Evolutionary conservation across 2,888 invertebrate species (phyloP), one percentile per base, ranked within the genome.

Genomic region (Portevinia maculata): DNA sequence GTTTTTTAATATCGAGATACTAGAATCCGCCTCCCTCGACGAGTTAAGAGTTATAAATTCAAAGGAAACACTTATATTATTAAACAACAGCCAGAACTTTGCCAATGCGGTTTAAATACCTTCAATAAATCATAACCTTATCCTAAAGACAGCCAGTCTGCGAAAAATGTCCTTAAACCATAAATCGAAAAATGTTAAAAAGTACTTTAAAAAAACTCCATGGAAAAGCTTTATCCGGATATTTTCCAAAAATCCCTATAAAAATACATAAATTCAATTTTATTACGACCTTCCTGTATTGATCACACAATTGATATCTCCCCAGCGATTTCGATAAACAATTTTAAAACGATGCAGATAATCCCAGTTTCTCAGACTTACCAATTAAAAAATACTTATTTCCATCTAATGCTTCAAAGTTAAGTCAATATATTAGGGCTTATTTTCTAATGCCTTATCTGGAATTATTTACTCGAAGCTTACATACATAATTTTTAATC

Each of bases 401-500:
- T 39, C 30, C 57, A 24, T 3, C 55, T 11, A 8, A 9, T 2
- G 30, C 2, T 13, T 21, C 7, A 13, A 50, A 8, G 9, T 13
- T 30, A 70, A 71, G 53, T 15, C 62, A 19, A 3, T 21, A n/a
- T n/a, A n/a, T n/a, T n/a, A n/a, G 32, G 17, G 30, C 37, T 28
- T 17, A 15, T 21, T 21, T 55, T 67, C 37, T 34, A 79, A 71
- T 60, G 53, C 65, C 59, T 71, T 52, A 74, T 64, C 65, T 44
- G 62, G 50, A 37, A 69, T 69, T 79, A 62, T 65, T 73, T 41
- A 48, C 60, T 32, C 50, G 53, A 52, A n/a, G 8, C 55, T 44
- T 11, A 44, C 44, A 65, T 76, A 73, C 65, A 76, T 60, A 70
- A 70, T 81, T 71, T 76, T 76, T 81, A 81, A 76, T 81, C 81